These are phyloP conservation scores for Aegotheles bennettii DNA, from an alignment of 2,113 vertebrate genomes.

Conservation along the genomic window DNA sequence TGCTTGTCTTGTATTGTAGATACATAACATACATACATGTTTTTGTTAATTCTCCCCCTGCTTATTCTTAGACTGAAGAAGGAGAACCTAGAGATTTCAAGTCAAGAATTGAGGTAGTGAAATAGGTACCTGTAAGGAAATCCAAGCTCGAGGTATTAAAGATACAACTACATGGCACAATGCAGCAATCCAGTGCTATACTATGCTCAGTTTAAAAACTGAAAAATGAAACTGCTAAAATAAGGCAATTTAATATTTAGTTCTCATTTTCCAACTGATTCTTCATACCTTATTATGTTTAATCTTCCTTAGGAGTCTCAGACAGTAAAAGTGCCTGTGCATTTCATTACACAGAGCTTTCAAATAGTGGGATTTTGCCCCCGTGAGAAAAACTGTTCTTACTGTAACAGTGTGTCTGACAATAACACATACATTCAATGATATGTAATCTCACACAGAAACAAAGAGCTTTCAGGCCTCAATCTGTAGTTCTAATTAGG, in stretches of 20 bases:
- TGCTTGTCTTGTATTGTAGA: neutral
- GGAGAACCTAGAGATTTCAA: neutral
- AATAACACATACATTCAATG: neutral
- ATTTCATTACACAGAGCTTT: neutral
- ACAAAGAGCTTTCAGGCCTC: neutral
- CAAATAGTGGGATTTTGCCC: neutral
- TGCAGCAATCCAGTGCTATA: neutral
- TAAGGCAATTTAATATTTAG: neutral
- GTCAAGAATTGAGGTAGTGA: neutral
- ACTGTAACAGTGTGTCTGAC: neutral
- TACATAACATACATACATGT: neutral
- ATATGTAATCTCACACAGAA: neutral
- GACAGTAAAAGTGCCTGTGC: neutral
- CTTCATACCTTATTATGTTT: neutral
- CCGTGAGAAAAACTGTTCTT: neutral
- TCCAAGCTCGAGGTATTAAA: neutral
- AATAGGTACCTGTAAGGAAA: neutral
- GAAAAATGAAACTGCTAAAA: neutral
- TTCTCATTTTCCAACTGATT: neutral
- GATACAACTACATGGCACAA: neutral
- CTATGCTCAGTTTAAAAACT: neutral
- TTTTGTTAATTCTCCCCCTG: neutral
- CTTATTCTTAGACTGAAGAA: neutral
- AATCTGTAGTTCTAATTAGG: neutral
- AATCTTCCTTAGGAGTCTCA: neutral